Percentiles rank a stretch among this genome's conserved stretches.
Conservation (phyloP, 2,888 invertebrate genomes). For the Volucella zonaria region DNA sequence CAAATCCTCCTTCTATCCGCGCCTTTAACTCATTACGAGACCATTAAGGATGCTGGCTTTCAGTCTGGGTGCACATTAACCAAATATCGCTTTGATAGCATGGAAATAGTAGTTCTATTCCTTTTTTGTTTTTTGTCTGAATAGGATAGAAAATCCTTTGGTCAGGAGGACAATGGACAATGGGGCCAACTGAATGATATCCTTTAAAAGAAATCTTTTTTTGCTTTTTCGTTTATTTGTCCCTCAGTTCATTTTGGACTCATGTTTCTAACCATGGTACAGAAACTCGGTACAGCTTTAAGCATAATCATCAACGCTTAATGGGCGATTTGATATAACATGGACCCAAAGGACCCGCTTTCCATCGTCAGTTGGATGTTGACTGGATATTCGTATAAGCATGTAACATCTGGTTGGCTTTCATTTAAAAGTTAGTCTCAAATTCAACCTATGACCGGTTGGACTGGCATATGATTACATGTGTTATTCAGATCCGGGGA, state of each 20-base stretch:
- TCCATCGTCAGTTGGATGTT: too few relatives aligned
- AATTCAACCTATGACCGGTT: too few relatives aligned
- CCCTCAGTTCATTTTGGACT: constrained; percentile 18
- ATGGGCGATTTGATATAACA: constrained; percentile 22
- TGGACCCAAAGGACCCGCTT: not conserved
- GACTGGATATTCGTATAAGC: not conserved
- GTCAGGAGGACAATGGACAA: too few relatives aligned
- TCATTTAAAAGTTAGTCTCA: constrained; percentile 43
- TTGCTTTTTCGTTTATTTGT: constrained; percentile 9
- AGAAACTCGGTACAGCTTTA: not conserved
- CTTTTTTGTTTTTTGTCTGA: too few relatives aligned
- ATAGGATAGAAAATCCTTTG: too few relatives aligned
- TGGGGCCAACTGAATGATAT: too few relatives aligned
- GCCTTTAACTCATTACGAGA: constrained; percentile 43
- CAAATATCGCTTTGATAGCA: constrained; percentile 16
- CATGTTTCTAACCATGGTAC: too few relatives aligned
- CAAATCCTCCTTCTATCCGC: not conserved
- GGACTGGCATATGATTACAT: too few relatives aligned
- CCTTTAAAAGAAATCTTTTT: too few relatives aligned
- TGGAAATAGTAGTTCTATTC: too few relatives aligned
- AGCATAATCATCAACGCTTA: constrained; percentile 42
- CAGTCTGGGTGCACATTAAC: constrained; percentile 39
- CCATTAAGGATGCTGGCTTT: constrained; percentile 46
- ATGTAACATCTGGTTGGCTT: constrained; percentile 40
- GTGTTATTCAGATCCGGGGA: too few relatives aligned